Percentiles rank a stretch among this genome's conserved stretches.
Conservation (phyloP, 1,140 invertebrate genomes). For the Homarus americanus region DNA sequence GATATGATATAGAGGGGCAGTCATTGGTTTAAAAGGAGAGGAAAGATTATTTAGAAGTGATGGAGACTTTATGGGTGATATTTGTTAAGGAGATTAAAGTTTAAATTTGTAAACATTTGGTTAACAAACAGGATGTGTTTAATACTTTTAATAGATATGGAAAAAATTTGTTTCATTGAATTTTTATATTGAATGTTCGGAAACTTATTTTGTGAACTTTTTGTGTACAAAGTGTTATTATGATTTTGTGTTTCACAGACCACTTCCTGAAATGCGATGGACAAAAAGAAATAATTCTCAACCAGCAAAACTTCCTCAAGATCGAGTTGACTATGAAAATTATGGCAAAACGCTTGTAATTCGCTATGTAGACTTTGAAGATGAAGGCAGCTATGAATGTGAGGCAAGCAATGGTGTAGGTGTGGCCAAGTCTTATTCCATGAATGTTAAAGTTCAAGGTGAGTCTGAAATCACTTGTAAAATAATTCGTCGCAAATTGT, state of each 20-base stretch:
- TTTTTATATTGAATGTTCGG: no score
- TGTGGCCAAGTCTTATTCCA: constrained; percentile 89
- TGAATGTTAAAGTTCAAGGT: constrained; percentile 88
- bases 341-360: constrained; percentile 96
- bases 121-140: no score
- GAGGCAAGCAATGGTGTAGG: constrained; percentile 95
- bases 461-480: no score
- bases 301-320: constrained; percentile 79
- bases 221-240: not conserved
- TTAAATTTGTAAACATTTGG: no score
- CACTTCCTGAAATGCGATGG: constrained; percentile 84
- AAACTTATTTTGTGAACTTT: not conserved
- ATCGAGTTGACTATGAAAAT: constrained; percentile 87
- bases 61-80: no score
- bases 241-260: constrained; percentile 76
- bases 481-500: no score
- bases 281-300: constrained; percentile 84
- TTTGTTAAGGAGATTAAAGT: no score
- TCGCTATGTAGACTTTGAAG: constrained; percentile 89
- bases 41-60: not conserved
- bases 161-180: no score
- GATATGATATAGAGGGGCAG: no score
- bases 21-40: not conserved
- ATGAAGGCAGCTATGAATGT: constrained; percentile 93
- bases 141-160: no score